These are phyloP conservation scores for Pararge aegeria DNA, from an alignment of 1,140 invertebrate genomes.

Conservation along the genomic window DNA sequence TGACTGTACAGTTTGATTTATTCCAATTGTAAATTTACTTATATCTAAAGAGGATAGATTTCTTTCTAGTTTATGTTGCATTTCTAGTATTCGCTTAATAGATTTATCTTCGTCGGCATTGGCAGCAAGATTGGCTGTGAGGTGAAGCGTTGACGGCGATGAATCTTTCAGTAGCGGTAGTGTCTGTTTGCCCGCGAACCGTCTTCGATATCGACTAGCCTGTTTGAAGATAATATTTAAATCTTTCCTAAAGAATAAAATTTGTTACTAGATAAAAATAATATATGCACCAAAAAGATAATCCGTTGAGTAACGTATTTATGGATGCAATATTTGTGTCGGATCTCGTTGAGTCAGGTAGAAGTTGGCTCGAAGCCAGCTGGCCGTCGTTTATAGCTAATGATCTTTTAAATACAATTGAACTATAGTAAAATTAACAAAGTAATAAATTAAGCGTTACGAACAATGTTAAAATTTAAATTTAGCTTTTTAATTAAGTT, in stretches of 20 bases:
- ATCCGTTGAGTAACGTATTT: conserved; percentile 19
- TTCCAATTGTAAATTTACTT: conserved; percentile 54
- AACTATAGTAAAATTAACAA: conserved; percentile 16
- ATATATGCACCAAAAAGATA: neutral
- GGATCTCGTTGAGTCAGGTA: conserved; percentile 21
- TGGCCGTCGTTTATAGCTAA: conserved; percentile 15
- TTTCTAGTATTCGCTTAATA: conserved; percentile 61
- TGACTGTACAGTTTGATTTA: conserved; percentile 61
- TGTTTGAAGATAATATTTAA: conserved; percentile 53
- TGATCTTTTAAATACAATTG: conserved; percentile 17
- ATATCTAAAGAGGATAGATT: conserved; percentile 62
- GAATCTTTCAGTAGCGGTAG: conserved; percentile 48
- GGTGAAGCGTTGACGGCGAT: conserved; percentile 47
- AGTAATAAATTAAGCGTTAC: conserved; percentile 13
- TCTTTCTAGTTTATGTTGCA: conserved; percentile 67
- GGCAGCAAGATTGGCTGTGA: conserved; percentile 43
- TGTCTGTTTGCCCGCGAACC: conserved; percentile 61
- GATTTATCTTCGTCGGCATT: conserved; percentile 49
- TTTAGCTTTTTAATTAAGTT: neutral
- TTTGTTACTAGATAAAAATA: conserved; percentile 2
- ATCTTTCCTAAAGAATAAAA: conserved; percentile 14
- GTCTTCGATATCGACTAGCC: conserved; percentile 73
- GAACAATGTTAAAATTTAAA: conserved; percentile 1
- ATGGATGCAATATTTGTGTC: conserved; percentile 20
- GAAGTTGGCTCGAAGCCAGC: conserved; percentile 24